These are phyloP conservation scores for Mirounga angustirostris DNA, from an alignment of 2,113 vertebrate species.

Conservation along the genomic window DNA sequence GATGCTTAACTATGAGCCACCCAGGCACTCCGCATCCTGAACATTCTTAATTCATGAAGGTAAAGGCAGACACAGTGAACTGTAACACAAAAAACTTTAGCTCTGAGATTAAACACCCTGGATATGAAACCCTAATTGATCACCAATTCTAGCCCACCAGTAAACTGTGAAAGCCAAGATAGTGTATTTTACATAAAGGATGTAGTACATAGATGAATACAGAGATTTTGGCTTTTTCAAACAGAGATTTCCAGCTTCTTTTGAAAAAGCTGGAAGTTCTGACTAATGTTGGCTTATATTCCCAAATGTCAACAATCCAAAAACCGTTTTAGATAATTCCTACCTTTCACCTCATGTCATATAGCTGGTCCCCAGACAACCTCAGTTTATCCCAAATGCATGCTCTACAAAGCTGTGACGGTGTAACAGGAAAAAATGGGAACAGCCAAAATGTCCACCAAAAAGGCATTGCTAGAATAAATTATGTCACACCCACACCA, in stretches of 20 bases:
- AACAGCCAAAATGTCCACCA: background rate
- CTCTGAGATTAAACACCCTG: background rate
- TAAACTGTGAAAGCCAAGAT: background rate
- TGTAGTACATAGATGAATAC: background rate
- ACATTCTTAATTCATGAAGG: background rate
- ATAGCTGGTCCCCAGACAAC: background rate
- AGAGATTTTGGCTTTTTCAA: background rate
- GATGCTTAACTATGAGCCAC: background rate
- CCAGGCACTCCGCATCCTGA: background rate
- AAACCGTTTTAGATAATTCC: background rate
- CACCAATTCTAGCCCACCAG: background rate
- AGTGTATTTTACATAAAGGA: background rate
- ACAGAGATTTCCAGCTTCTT: background rate
- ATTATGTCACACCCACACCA: background rate
- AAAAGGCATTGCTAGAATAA: background rate
- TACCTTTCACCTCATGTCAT: background rate
- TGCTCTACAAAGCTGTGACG: background rate
- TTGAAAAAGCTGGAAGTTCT: constrained; percentile 24
- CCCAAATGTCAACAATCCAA: background rate
- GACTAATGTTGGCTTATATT: background rate
- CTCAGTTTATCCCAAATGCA: background rate
- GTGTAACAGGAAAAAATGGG: background rate
- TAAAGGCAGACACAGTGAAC: background rate
- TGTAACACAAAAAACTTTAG: background rate
- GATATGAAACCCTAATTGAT: background rate